Evolutionary conservation across 1,140 invertebrate genomes (phyloP), one percentile per base, ranked within the genome.

Genomic region (Drosophila hydei): DNA sequence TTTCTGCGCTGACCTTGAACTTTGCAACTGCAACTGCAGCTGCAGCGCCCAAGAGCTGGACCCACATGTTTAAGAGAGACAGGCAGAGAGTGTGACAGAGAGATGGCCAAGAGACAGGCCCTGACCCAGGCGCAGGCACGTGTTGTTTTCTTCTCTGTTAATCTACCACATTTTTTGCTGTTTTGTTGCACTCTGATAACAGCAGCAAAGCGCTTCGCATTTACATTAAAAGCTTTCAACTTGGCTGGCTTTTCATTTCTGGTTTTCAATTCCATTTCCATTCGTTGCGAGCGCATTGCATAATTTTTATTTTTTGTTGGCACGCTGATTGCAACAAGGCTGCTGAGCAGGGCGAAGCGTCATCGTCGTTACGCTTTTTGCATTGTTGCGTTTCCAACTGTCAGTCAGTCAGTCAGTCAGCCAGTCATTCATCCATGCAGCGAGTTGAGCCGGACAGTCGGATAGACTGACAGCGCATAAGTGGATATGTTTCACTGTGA

Each of bases 211-310:
- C 70, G 56, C 30, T 55, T 23, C 40, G 27, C 59, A 36, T 65
- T 65, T 23, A 16, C 48, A 38, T 43, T 81, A 75, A 77, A 76
- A 83, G 83, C 83, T 88, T 87, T 88, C 75, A 58, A 74, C 77
- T 81, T 65, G 74, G 77, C 61, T 87, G 77, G n/a, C 81, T 85
- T 87, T 81, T 87, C 77, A 85, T 85, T 85, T 84, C 80, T 85
- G 81, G 74, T 87, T 87, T 85, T 75, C 77, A 80, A 87, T 85
- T 85, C 69, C 69, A 85, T 85, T 85, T 85, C 65, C 64, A 84
- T 77, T 59, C 63, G 58, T 72, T 61, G 77, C 72, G 60, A 11
- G 30, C 55, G 64, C 65, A 61, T 85, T 85, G 81, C 81, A 85
- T 85, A 77, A 85, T 87, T 80, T 81, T 40, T 23, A 40, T 25